phyloP scores from a whole-genome alignment of 2,113 vertebrate genomes.

The Leucoraja erinaceus region DNA sequence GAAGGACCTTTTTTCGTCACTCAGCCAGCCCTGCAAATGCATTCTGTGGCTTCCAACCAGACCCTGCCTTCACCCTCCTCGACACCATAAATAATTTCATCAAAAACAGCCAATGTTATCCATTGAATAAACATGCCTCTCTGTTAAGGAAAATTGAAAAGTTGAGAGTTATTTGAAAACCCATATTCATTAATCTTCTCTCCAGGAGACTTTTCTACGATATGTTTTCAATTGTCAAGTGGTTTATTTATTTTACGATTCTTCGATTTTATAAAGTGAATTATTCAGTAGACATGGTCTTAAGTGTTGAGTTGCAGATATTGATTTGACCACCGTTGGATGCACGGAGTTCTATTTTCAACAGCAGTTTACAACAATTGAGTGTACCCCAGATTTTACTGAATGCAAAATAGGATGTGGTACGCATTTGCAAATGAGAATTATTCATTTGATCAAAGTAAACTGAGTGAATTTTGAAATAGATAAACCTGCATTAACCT shows the following conservation, averaged over 20 bases:
- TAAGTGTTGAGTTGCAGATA: slow-evolving; percentile 40
- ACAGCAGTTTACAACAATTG: slow-evolving; percentile 51
- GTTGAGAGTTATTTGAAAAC: not conserved
- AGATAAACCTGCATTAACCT: not conserved
- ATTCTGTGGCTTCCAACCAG: no score
- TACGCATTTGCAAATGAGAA: not conserved
- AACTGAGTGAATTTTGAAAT: no score
- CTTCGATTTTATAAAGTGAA: not conserved
- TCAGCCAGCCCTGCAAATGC: no score
- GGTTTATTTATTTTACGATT: not conserved
- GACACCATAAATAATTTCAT: not conserved
- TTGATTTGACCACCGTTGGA: slow-evolving; percentile 42
- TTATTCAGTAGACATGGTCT: slow-evolving; percentile 12
- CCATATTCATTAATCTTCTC: not conserved
- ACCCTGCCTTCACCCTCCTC: not conserved
- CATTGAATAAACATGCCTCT: not conserved
- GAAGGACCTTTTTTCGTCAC: no score
- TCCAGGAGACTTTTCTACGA: not conserved
- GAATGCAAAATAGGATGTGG: not conserved
- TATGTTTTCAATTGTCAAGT: not conserved
- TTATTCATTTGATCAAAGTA: not conserved
- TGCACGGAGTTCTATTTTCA: slow-evolving; percentile 55
- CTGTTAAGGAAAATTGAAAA: not conserved
- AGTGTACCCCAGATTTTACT: slow-evolving; percentile 48
- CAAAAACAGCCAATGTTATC: not conserved